Conservation (phyloP, 1,140 invertebrate genomes). For the Elymnias hypermnestra region DNA sequence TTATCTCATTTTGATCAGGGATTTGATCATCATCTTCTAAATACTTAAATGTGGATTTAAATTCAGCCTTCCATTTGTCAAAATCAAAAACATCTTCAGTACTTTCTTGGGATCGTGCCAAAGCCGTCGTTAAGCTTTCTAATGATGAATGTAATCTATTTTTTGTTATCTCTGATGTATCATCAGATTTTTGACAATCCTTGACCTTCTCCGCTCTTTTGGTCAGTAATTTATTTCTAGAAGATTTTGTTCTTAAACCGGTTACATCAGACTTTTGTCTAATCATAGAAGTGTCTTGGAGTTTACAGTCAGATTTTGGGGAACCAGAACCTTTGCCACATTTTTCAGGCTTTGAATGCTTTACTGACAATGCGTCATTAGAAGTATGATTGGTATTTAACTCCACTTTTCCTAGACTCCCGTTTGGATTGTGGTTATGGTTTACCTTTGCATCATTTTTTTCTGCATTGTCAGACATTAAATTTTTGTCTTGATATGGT, state of each 20-base stretch:
- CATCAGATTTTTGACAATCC: slow-evolving; percentile 35
- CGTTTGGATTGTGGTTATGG: too few species aligned
- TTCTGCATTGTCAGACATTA: too few species aligned
- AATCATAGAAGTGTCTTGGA: slow-evolving; percentile 65
- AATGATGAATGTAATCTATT: slow-evolving; percentile 67
- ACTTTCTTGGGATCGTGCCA: slow-evolving; percentile 60
- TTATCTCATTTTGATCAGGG: slow-evolving; percentile 53
- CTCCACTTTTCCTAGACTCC: too few species aligned
- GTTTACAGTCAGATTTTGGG: slow-evolving; percentile 33
- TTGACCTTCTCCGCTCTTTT: slow-evolving; percentile 47
- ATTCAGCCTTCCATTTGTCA: slow-evolving; percentile 68
- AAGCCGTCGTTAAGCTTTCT: slow-evolving; percentile 65
- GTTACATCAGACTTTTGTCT: slow-evolving; percentile 79
- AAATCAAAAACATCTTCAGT: slow-evolving; percentile 60
- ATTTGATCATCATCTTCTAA: slow-evolving; percentile 66
- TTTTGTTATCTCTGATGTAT: slow-evolving; percentile 44
- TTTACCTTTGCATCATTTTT: too few species aligned
- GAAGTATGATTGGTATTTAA: too few species aligned
- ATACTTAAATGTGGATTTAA: slow-evolving; percentile 58
- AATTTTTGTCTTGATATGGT: too few species aligned
- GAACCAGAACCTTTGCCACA: slow-evolving; percentile 32
- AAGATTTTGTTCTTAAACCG: slow-evolving; percentile 75
- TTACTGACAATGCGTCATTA: too few species aligned
- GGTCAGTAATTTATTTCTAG: slow-evolving; percentile 43
- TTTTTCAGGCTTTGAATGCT: slow-evolving; percentile 23